These are phyloP conservation scores for Antennarius striatus DNA, from an alignment of 2,113 vertebrate genomes.

Conservation along the genomic window DNA sequence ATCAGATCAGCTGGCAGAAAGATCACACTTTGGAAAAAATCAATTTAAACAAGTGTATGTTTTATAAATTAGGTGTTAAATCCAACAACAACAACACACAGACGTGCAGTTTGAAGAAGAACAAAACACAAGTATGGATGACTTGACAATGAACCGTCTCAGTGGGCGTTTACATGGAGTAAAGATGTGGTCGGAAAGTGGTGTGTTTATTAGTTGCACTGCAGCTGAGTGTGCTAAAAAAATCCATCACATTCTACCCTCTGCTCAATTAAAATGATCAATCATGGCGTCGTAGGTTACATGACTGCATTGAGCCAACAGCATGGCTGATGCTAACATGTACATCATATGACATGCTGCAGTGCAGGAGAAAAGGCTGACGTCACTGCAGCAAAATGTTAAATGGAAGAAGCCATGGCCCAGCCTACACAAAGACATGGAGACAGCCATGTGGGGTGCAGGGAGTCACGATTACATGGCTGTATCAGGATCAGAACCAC, in stretches of 20 bases:
- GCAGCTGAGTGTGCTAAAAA: conserved; percentile 12
- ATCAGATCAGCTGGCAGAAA: too few species aligned
- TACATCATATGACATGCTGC: conserved; percentile 63
- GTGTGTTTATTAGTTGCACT: neutral
- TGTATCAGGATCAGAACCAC: too few species aligned
- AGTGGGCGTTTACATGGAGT: neutral
- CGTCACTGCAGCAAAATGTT: conserved; percentile 68
- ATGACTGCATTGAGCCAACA: conserved; percentile 7
- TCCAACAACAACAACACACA: too few species aligned
- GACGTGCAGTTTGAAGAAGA: too few species aligned
- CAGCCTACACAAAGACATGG: neutral
- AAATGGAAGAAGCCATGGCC: conserved; percentile 44
- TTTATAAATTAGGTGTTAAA: too few species aligned
- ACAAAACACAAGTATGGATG: too few species aligned
- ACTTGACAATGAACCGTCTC: neutral
- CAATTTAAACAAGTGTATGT: too few species aligned
- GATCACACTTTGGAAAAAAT: too few species aligned
- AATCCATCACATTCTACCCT: conserved; percentile 9
- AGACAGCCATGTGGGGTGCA: conserved; percentile 9
- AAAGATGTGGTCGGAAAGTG: conserved; percentile 1
- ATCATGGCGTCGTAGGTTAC: conserved; percentile 10
- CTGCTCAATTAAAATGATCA: conserved; percentile 36
- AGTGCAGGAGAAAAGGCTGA: conserved; percentile 63
- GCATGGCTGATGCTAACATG: conserved; percentile 27
- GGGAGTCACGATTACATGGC: neutral